Conservation (phyloP, 37 sponge, comb jelly and placozoan genomes). For the Lycopodina hypogea region DNA sequence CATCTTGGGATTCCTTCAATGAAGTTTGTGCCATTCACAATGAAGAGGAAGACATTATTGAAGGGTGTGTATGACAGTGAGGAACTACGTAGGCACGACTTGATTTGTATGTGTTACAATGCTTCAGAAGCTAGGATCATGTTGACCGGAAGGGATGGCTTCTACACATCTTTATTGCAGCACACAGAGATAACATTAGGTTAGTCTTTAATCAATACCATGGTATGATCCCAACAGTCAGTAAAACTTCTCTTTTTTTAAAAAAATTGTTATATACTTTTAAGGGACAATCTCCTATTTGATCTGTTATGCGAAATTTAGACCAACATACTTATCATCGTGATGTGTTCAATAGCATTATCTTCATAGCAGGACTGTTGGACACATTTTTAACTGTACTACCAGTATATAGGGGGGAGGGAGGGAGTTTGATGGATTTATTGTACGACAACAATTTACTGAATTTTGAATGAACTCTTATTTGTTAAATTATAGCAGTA, state of each 20-base stretch:
- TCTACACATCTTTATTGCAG: constrained; percentile 68
- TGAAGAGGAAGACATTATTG: constrained; percentile 57
- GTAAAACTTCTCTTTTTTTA: too few relatives aligned
- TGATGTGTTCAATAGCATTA: too few relatives aligned
- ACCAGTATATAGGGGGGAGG: too few relatives aligned
- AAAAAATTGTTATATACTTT: too few relatives aligned
- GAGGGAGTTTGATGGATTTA: too few relatives aligned
- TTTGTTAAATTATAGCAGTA: background rate
- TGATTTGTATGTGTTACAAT: constrained; percentile 88
- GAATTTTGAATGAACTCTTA: background rate
- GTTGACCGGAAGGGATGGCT: constrained; percentile 82
- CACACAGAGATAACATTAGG: constrained; percentile 59
- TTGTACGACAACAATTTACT: too few relatives aligned
- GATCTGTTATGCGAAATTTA: too few relatives aligned
- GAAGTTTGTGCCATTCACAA: constrained; percentile 57
- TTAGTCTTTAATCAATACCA: constrained; percentile 13
- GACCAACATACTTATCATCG: too few relatives aligned
- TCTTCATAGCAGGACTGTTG: too few relatives aligned
- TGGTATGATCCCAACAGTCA: too few relatives aligned
- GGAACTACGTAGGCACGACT: constrained; percentile 63
- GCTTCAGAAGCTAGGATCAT: constrained; percentile 91
- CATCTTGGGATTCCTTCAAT: constrained; percentile 14
- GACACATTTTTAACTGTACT: too few relatives aligned
- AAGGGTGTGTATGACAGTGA: constrained; percentile 48
- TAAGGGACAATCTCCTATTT: too few relatives aligned